Conservation (phyloP, 2,797 vertebrate genomes). For the Melanotaenia nigrans region DNA sequence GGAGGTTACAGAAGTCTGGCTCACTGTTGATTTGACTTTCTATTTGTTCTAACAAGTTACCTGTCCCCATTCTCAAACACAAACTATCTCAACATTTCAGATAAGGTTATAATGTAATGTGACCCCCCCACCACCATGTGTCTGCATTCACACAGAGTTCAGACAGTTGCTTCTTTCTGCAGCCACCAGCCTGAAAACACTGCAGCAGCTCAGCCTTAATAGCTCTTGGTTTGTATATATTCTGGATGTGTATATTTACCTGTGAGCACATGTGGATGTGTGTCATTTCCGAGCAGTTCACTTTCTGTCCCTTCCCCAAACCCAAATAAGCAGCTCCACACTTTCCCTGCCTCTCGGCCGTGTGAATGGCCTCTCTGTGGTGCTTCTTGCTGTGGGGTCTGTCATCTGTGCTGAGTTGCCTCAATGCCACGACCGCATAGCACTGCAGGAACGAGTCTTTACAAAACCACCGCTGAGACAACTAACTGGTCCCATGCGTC, state of each 20-base stretch:
- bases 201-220: conserved; percentile 19
- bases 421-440: not conserved
- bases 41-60: no score
- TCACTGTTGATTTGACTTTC: no score
- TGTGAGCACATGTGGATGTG: conserved; percentile 42
- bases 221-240: conserved; percentile 32
- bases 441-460: not conserved
- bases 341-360: conserved; percentile 31
- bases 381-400: conserved; percentile 58
- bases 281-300: conserved; percentile 55
- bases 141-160: not conserved
- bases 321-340: conserved; percentile 65
- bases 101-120: no score
- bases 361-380: conserved; percentile 62
- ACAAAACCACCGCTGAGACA: not conserved
- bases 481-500: not conserved
- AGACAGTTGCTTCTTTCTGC: conserved; percentile 24
- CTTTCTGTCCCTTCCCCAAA: conserved; percentile 54
- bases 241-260: conserved; percentile 57
- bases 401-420: conserved; percentile 1
- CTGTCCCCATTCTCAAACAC: no score
- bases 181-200: conserved; percentile 5
- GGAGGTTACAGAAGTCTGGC: no score
- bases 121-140: no score
- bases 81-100: no score